These are phyloP conservation scores for Pyrochroa serraticornis DNA, from an alignment of 2,888 invertebrate genomes.

Conservation along the genomic window DNA sequence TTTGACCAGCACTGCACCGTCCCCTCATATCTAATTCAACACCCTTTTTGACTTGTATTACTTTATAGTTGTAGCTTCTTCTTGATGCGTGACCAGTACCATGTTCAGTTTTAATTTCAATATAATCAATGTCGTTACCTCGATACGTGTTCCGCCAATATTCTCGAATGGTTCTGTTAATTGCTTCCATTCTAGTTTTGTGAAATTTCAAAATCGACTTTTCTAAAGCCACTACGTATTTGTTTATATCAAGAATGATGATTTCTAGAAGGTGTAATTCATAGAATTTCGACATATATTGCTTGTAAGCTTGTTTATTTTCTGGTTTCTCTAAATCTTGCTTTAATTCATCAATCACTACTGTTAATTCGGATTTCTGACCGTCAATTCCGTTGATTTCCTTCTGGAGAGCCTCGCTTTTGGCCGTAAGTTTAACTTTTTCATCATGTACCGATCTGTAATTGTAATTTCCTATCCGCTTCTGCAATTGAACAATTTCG, in stretches of 20 bases:
- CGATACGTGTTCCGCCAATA: slow-evolving; percentile 80
- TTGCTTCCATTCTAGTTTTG: slow-evolving; percentile 87
- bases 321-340: slow-evolving; percentile 69
- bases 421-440: slow-evolving; percentile 61
- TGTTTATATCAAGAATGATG: slow-evolving; percentile 75
- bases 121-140: slow-evolving; percentile 96
- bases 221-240: slow-evolving; percentile 83
- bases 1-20: slow-evolving; percentile 97
- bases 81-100: slow-evolving; percentile 58
- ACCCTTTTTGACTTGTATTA: slow-evolving; percentile 89
- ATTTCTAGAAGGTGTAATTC: slow-evolving; percentile 67
- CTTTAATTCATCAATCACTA: slow-evolving; percentile 48
- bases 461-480: slow-evolving; percentile 66
- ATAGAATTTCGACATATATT: slow-evolving; percentile 71
- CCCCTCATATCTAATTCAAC: slow-evolving; percentile 95
- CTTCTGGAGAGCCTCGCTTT: slow-evolving; percentile 61
- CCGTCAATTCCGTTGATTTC: slow-evolving; percentile 56
- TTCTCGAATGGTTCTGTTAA: slow-evolving; percentile 87
- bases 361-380: slow-evolving; percentile 40
- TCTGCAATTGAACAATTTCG: slow-evolving; percentile 61
- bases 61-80: slow-evolving; percentile 65
- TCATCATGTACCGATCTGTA: slow-evolving; percentile 64
- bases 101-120: slow-evolving; percentile 84
- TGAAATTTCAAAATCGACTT: slow-evolving; percentile 91
- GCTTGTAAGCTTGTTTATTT: slow-evolving; percentile 72